These are phyloP conservation scores for Melinaea marsaeus DNA, from an alignment of 2,888 invertebrate species.

Conservation along the genomic window DNA sequence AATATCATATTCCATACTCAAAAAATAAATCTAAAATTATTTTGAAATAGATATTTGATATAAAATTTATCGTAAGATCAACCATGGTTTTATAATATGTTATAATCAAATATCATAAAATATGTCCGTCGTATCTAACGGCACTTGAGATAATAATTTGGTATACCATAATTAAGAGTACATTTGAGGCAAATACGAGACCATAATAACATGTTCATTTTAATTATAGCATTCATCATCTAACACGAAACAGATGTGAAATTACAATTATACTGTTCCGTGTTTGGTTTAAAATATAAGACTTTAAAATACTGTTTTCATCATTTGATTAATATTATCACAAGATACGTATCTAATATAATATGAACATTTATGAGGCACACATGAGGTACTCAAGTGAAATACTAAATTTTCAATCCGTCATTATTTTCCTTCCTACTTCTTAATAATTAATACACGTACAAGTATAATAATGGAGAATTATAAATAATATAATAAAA, in stretches of 20 bases:
- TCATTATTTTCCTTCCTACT: too few species aligned
- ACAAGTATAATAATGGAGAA: too few species aligned
- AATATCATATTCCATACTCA: too few species aligned
- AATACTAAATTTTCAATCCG: too few species aligned
- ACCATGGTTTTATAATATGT: not conserved
- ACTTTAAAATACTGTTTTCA: constrained; percentile 1
- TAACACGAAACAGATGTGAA: constrained; percentile 20
- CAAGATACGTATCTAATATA: too few species aligned
- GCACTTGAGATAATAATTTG: constrained; percentile 1
- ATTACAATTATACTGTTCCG: constrained; percentile 25
- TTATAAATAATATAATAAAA: not conserved
- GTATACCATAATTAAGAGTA: not conserved
- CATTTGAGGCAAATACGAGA: constrained; percentile 3
- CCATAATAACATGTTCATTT: constrained; percentile 22
- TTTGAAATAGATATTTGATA: too few species aligned
- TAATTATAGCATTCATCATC: constrained; percentile 29
- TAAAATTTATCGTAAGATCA: too few species aligned
- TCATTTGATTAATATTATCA: not conserved
- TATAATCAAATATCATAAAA: not conserved
- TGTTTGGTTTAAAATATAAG: constrained; percentile 39
- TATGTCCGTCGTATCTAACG: not conserved
- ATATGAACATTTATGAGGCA: too few species aligned
- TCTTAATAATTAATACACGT: too few species aligned
- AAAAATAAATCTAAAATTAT: too few species aligned
- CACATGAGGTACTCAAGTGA: too few species aligned